phyloP scores from a whole-genome alignment of 2,888 invertebrate species.

The Eupithecia exiguata region DNA sequence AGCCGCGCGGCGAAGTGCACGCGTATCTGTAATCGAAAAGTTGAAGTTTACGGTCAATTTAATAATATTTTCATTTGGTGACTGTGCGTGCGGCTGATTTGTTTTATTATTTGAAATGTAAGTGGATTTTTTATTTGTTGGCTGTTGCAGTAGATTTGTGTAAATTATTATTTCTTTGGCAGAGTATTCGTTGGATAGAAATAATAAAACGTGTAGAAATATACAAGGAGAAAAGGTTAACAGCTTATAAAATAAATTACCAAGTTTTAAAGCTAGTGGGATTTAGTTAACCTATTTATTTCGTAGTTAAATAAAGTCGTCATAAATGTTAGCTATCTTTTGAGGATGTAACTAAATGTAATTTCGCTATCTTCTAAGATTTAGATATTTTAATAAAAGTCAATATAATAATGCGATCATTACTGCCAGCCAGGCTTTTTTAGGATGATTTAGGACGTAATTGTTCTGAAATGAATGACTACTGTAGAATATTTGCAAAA shows the following conservation, averaged over 20 bases:
- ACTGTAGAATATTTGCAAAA: too few relatives aligned
- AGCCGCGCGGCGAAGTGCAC: constrained; percentile 56
- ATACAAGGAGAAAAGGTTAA: neutral
- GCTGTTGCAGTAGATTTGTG: constrained; percentile 2
- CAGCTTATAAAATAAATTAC: neutral
- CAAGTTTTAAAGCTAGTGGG: neutral
- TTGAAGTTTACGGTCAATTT: constrained; percentile 40
- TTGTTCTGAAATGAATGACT: too few relatives aligned
- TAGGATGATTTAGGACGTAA: too few relatives aligned
- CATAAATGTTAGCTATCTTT: neutral
- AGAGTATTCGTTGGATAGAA: neutral
- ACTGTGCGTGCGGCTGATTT: constrained; percentile 35
- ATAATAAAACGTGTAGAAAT: neutral
- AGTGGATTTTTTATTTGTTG: constrained; percentile 27
- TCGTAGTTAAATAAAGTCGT: neutral
- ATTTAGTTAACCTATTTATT: neutral
- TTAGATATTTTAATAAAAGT: too few relatives aligned
- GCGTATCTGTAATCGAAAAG: constrained; percentile 46
- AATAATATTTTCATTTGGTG: constrained; percentile 16
- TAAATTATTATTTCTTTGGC: neutral
- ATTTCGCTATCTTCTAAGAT: neutral
- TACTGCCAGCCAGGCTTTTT: too few relatives aligned
- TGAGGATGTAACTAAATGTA: neutral
- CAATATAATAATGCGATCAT: too few relatives aligned
- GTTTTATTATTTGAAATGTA: constrained; percentile 31